These are phyloP conservation scores for Eumerus sabulonum DNA, from an alignment of 2,888 invertebrate species.

Conservation along the genomic window DNA sequence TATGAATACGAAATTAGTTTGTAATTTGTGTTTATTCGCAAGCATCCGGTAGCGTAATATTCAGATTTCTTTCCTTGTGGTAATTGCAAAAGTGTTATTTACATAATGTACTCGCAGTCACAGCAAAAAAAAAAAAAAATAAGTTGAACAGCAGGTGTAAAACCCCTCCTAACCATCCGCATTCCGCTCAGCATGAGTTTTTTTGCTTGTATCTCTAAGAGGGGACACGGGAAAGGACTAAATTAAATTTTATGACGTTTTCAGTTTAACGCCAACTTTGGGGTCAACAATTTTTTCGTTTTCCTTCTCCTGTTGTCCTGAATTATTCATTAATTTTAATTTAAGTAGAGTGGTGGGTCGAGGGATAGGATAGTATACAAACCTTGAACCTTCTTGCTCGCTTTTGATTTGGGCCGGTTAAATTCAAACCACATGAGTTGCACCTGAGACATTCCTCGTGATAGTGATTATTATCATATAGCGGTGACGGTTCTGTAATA, in stretches of 20 bases:
- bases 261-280: slow-evolving; percentile 1
- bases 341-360: neutral
- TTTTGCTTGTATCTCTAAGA: too few relatives aligned
- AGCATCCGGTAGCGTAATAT: neutral
- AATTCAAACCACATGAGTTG: slow-evolving; percentile 96
- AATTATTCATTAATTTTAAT: slow-evolving; percentile 13
- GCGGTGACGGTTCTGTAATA: slow-evolving; percentile 90
- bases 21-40: too few relatives aligned
- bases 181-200: neutral
- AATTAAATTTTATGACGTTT: slow-evolving; percentile 36
- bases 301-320: neutral
- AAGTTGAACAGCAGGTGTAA: slow-evolving; percentile 19
- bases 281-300: slow-evolving; percentile 16
- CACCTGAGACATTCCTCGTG: slow-evolving; percentile 98
- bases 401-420: slow-evolving; percentile 93
- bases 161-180: neutral
- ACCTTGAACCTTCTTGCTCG: slow-evolving; percentile 84
- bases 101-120: slow-evolving; percentile 6
- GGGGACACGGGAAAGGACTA: neutral
- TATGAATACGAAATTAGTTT: too few relatives aligned
- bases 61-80: slow-evolving; percentile 1
- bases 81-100: slow-evolving; percentile 25
- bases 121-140: neutral
- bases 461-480: slow-evolving; percentile 97
- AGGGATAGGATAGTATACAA: slow-evolving; percentile 8